Evolutionary conservation across 2,888 invertebrate species (phyloP).

Genomic region (Brachypalpus laphriformis): DNA sequence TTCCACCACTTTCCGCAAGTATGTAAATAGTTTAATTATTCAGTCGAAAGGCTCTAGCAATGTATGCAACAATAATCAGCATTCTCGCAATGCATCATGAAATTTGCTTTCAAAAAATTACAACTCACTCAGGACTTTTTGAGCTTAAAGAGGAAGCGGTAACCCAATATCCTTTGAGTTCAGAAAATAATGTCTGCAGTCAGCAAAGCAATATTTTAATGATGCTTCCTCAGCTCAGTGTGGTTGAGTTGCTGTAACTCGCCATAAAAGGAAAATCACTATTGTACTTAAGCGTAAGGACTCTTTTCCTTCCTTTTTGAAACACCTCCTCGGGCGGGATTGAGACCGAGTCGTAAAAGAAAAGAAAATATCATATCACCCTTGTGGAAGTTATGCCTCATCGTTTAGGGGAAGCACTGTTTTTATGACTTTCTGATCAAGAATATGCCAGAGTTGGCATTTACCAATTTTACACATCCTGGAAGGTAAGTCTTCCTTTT

Average conservation of each 20-base stretch:
- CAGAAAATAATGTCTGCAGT: not conserved
- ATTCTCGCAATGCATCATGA: no score
- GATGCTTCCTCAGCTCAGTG: not conserved
- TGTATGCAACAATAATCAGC: not conserved
- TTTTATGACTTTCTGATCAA: slow-evolving; percentile 14
- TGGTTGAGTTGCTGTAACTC: not conserved
- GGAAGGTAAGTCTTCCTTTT: not conserved
- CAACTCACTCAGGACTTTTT: not conserved
- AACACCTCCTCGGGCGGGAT: not conserved
- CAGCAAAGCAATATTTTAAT: not conserved
- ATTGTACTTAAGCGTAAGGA: no score
- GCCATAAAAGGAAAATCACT: not conserved
- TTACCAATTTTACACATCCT: slow-evolving; percentile 15
- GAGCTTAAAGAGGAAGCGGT: not conserved
- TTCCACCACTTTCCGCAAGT: not conserved
- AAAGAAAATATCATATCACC: not conserved
- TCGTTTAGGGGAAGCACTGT: not conserved
- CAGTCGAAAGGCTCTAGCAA: not conserved
- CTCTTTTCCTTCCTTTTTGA: not conserved
- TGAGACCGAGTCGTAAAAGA: slow-evolving; percentile 30
- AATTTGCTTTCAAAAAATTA: not conserved
- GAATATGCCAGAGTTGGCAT: slow-evolving; percentile 8
- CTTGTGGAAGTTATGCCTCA: not conserved
- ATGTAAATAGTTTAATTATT: slow-evolving; percentile 7
- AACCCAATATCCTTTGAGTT: not conserved